Percentiles rank a stretch among this genome's conserved stretches.
These are phyloP conservation scores for Dicranocentrus wangi DNA, from an alignment of 2,888 invertebrate genomes.

Conservation along the genomic window DNA sequence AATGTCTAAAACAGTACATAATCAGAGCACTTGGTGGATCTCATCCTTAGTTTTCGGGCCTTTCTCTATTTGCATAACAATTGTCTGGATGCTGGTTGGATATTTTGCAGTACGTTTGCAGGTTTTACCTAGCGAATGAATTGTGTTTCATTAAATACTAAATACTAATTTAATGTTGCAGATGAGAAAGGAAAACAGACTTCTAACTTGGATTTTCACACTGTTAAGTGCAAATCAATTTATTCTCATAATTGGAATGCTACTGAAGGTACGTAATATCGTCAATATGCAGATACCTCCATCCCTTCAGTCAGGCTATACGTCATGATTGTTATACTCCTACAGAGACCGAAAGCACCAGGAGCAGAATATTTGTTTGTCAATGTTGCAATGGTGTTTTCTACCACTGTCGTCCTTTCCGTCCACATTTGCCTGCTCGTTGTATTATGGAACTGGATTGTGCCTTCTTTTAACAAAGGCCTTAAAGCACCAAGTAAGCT, in stretches of 20 bases:
- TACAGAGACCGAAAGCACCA: conserved; percentile 58
- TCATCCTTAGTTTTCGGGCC: conserved; percentile 64
- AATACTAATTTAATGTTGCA: conserved; percentile 8
- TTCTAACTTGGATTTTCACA: conserved; percentile 64
- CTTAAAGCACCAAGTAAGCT: no score
- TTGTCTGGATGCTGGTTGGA: conserved; percentile 60
- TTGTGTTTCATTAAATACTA: not conserved
- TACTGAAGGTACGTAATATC: conserved; percentile 57
- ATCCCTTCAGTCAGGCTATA: no score
- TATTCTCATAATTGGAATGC: conserved; percentile 59
- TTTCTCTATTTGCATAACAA: conserved; percentile 54
- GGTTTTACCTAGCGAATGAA: no score
- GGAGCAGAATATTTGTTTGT: conserved; percentile 56
- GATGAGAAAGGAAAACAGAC: conserved; percentile 64
- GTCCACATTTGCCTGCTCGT: conserved; percentile 62
- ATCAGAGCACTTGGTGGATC: conserved; percentile 57
- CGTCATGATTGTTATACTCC: no score
- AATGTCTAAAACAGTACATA: conserved; percentile 64
- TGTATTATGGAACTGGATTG: conserved; percentile 64
- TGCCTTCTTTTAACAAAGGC: conserved; percentile 59
- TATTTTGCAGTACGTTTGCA: conserved; percentile 63
- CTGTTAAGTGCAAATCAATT: conserved; percentile 63
- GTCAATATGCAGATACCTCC: no score
- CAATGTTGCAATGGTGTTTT: conserved; percentile 60
- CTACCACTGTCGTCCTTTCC: conserved; percentile 47